Evolutionary conservation across 2,888 invertebrate species (phyloP).

Genomic region (Nasonovia ribisnigri): DNA sequence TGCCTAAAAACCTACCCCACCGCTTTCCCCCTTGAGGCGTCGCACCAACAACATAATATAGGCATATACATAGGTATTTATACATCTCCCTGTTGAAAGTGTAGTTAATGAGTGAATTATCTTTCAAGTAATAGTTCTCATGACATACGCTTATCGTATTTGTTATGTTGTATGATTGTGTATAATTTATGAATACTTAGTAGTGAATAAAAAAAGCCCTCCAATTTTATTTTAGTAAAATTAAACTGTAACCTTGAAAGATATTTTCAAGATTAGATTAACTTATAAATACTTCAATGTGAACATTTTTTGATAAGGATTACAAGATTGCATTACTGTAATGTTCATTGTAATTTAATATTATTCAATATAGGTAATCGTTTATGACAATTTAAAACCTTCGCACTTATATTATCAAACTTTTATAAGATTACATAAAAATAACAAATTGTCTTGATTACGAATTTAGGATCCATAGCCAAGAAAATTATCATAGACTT

Average conservation of each 20-base stretch:
- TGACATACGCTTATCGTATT: not conserved
- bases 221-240: not conserved
- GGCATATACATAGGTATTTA: not conserved
- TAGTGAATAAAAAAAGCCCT: not conserved
- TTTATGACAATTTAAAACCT: not conserved
- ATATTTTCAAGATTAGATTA: constrained; percentile 1
- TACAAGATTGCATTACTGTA: not conserved
- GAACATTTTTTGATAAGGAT: not conserved
- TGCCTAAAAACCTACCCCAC: not conserved
- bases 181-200: not conserved
- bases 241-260: not conserved
- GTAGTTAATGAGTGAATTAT: not conserved
- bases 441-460: no score
- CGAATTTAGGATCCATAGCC: not conserved
- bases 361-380: not conserved
- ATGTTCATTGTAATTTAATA: not conserved
- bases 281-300: not conserved
- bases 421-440: not conserved
- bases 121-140: not conserved
- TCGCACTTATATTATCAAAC: not conserved
- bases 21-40: not conserved
- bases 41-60: not conserved
- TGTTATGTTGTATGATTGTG: not conserved
- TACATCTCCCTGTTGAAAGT: not conserved
- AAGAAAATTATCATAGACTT: not conserved